Base-by-base conservation (phyloP, 2,888 invertebrate species). In the Malthinus seriepunctatus region DNA sequence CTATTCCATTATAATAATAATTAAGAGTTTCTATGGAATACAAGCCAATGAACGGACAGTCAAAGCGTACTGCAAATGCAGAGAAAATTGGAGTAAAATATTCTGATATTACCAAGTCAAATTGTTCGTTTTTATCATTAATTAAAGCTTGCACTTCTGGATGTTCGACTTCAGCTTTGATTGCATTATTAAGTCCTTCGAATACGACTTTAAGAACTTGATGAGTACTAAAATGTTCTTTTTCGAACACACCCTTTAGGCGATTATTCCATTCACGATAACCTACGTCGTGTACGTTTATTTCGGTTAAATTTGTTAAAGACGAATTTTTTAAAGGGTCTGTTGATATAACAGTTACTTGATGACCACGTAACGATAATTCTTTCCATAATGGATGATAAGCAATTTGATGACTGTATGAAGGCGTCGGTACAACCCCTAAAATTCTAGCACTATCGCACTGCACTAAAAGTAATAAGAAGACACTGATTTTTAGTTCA, bases 401-500 rank as follows among this genome's bases (percentile, higher is more conserved):
- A 0, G 79, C 76, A 0, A 78, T 67, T 69, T 83, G 82, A 61
- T 83, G 83, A 63, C 82, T 83, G 51, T 76, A 76, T 1, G 80
- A 79, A 1, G 83, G 77, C 2, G 76, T 72, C 10, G 79, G 71
- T 32, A 79, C 72, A 0, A 81, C 67, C 0, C 74, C 78, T 38
- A 83, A 67, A 48, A 83, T 82, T 62, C 73, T 71, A 1, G 78
- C 78, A 54, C 32, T 23, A 23, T 2, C 2, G 23, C 23, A 23
- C 5, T 23, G 23, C 23, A 2, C 23, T 3, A 23, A 23, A 23
- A 23, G 23, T n/a, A n/a, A n/a, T 23, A 23, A 23, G 5, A 23
- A 3, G 5, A 23, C 23, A 23, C 23, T 11, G 23, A 9, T 38
- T 11, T 8, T 12, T 12, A 4, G 12, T 38, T 38, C n/a, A 2